Conservation (phyloP, 2,113 vertebrate genomes). For the Cyanistes caeruleus region DNA sequence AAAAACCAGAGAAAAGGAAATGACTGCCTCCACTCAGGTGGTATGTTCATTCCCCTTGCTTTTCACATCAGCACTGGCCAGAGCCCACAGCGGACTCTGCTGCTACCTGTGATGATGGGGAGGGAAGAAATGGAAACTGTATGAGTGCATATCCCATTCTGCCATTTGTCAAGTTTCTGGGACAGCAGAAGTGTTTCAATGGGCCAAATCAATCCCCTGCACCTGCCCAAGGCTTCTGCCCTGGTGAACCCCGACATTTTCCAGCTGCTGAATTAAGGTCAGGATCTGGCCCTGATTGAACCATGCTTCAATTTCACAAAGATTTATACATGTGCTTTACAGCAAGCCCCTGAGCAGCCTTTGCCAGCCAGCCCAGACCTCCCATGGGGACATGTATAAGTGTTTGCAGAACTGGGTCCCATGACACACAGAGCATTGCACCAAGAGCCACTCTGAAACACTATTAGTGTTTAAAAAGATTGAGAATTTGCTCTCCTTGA, state of each 20-base stretch:
- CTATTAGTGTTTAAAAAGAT: constrained; percentile 72
- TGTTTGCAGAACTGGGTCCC: background rate
- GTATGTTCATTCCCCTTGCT: constrained; percentile 11
- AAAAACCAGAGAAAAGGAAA: constrained; percentile 45
- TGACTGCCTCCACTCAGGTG: background rate
- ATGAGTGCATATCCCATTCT: background rate
- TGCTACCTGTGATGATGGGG: constrained; percentile 16
- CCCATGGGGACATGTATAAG: background rate
- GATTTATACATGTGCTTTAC: background rate
- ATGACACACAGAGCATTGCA: background rate
- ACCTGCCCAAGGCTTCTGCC: background rate
- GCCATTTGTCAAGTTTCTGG: background rate
- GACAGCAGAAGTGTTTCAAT: constrained; percentile 41
- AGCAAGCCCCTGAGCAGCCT: background rate
- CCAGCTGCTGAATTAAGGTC: background rate
- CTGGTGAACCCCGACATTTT: background rate
- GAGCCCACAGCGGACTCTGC: constrained; percentile 18
- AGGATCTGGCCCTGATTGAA: background rate
- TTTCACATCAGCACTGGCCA: constrained; percentile 41
- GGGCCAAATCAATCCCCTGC: background rate
- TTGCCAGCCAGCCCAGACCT: background rate
- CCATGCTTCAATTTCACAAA: background rate
- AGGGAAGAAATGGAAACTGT: constrained; percentile 17
- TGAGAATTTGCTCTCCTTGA: constrained; percentile 34
- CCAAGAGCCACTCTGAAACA: constrained; percentile 52